These are phyloP conservation scores for Lissocephala sabroskyi DNA, from an alignment of 2,888 invertebrate species.

Conservation along the genomic window DNA sequence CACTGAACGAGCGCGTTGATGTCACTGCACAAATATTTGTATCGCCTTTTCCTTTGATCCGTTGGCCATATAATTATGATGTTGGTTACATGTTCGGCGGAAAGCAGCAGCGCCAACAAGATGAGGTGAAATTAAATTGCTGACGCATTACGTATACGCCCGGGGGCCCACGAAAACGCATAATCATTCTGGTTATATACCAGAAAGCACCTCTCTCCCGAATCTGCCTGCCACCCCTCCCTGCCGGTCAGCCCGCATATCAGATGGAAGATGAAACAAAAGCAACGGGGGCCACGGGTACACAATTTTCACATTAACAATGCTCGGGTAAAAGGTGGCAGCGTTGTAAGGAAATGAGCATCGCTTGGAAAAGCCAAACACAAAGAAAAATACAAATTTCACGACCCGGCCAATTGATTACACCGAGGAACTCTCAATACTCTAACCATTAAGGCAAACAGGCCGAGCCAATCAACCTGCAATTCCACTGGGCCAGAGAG, in stretches of 20 bases:
- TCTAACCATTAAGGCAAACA: too few species aligned
- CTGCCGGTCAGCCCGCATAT: too few species aligned
- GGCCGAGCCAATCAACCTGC: too few species aligned
- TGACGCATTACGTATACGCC: slow-evolving; percentile 7
- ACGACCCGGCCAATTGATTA: too few species aligned
- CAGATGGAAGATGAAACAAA: too few species aligned
- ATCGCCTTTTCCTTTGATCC: neutral
- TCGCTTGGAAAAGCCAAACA: too few species aligned
- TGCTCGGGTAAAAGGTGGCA: neutral
- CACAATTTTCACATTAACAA: too few species aligned
- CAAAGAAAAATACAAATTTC: too few species aligned
- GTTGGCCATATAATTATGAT: neutral
- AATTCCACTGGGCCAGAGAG: too few species aligned
- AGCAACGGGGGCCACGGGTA: too few species aligned
- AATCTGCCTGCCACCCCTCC: too few species aligned
- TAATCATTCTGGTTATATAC: neutral
- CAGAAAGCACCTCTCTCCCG: neutral
- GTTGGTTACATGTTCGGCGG: neutral
- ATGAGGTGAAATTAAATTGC: neutral
- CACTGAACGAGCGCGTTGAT: slow-evolving; percentile 20
- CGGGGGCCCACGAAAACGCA: neutral
- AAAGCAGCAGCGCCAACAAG: neutral
- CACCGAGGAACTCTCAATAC: too few species aligned
- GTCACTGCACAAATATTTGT: slow-evolving; percentile 40
- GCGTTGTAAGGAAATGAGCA: slow-evolving; percentile 16